A percentile compares a stretch with the other conserved stretches of the same genome.
Conservation (phyloP, 2,797 vertebrate genomes). For the Lateolabrax maculatus region DNA sequence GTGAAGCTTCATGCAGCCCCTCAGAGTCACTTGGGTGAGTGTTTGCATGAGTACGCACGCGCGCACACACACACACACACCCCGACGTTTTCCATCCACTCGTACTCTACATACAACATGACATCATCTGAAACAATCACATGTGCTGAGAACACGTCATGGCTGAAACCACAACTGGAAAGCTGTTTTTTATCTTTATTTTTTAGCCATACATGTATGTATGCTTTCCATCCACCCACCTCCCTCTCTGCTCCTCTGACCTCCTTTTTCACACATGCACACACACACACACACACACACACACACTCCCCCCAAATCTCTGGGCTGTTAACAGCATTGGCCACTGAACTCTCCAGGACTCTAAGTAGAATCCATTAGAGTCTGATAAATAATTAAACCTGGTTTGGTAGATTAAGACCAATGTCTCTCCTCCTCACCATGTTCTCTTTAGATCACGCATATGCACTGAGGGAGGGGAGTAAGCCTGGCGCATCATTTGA, state of each 20-base stretch:
- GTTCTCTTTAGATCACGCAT: slow-evolving; percentile 53
- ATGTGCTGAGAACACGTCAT: neutral
- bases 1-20: slow-evolving; percentile 30
- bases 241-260: slow-evolving; percentile 36
- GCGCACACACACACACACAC: slow-evolving; percentile 4
- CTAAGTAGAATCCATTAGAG: slow-evolving; percentile 76
- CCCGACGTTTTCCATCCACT: neutral
- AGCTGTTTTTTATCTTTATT: slow-evolving; percentile 11
- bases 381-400: slow-evolving; percentile 77
- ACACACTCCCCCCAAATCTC: slow-evolving; percentile 17
- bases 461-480: slow-evolving; percentile 12
- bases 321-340: slow-evolving; percentile 54
- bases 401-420: slow-evolving; percentile 68
- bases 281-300: slow-evolving; percentile 28
- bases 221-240: slow-evolving; percentile 2
- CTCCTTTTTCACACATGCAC: slow-evolving; percentile 42
- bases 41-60: neutral
- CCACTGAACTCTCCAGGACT: slow-evolving; percentile 74
- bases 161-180: neutral
- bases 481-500: slow-evolving; percentile 22
- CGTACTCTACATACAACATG: neutral
- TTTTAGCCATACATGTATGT: neutral
- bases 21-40: slow-evolving; percentile 10
- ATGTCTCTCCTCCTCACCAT: slow-evolving; percentile 56
- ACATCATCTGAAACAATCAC: slow-evolving; percentile 1